Percentiles rank a stretch among this genome's conserved stretches.
phyloP scores from a whole-genome alignment of 2,113 vertebrate species.

The Casuarius casuarius region DNA sequence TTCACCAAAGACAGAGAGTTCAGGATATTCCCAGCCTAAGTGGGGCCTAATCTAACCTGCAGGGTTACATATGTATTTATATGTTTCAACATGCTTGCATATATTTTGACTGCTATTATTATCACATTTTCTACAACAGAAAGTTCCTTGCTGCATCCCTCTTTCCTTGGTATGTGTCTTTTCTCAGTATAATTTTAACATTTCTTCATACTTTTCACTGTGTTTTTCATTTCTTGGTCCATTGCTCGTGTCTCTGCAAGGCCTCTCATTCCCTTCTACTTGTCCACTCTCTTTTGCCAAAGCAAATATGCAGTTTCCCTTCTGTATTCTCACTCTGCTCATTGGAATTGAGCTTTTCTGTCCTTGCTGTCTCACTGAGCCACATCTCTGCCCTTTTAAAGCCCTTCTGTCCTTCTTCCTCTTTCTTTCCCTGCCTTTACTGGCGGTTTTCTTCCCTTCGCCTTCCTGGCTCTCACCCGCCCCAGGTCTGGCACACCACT shows the following conservation, averaged over 20 bases:
- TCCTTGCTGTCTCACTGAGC: not conserved
- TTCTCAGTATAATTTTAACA: not conserved
- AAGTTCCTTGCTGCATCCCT: not conserved
- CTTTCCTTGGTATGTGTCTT: not conserved
- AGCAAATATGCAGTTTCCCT: not conserved
- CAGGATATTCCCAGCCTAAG: not conserved
- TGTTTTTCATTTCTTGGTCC: not conserved
- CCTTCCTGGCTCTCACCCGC: not conserved
- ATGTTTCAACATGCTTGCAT: not conserved
- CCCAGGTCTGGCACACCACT: not conserved
- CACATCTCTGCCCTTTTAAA: not conserved
- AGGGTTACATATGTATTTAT: not conserved
- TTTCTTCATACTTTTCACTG: not conserved
- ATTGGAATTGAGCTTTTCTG: not conserved
- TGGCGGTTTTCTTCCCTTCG: not conserved
- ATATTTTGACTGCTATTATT: not conserved
- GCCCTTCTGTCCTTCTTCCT: not conserved
- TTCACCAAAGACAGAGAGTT: not conserved
- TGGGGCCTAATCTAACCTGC: not conserved
- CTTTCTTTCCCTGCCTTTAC: not conserved
- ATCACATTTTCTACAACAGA: not conserved
- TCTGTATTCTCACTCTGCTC: not conserved
- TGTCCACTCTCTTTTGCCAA: not conserved
- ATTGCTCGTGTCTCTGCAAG: not conserved
- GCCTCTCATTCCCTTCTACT: not conserved